Percentiles rank a stretch among this genome's conserved stretches.
phyloP scores from a whole-genome alignment of 2,113 vertebrate species.

The Scortum barcoo region DNA sequence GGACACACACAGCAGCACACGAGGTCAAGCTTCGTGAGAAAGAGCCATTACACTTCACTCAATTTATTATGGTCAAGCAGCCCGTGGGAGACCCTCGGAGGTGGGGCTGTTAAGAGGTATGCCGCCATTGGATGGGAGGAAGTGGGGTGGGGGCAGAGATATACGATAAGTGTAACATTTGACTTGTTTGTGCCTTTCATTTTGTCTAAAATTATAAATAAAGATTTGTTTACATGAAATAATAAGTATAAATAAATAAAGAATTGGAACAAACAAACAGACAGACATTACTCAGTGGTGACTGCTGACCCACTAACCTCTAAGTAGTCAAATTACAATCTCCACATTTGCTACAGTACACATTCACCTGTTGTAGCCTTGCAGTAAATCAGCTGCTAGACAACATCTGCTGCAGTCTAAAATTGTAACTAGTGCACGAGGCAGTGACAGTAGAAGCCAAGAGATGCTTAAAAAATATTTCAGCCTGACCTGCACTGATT shows the following conservation, averaged over 20 bases:
- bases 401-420: conserved; percentile 65
- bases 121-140: not conserved
- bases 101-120: not conserved
- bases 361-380: conserved; percentile 57
- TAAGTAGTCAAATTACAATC: conserved; percentile 40
- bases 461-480: conserved; percentile 2
- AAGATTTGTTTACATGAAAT: not conserved
- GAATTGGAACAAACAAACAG: not conserved
- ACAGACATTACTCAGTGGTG: not conserved
- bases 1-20: not conserved
- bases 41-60: not conserved
- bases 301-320: conserved; percentile 58
- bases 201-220: not conserved
- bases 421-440: conserved; percentile 35
- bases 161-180: not conserved
- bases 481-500: not conserved
- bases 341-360: conserved; percentile 24
- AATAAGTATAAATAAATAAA: not conserved
- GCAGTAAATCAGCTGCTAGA: conserved; percentile 51
- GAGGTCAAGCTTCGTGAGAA: not conserved
- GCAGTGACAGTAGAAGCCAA: conserved; percentile 28
- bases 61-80: not conserved
- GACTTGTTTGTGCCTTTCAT: not conserved
- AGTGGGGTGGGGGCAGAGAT: not conserved
- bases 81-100: not conserved